phyloP scores from a whole-genome alignment of 2,888 invertebrate species.

The Pachymerium ferrugineum region DNA sequence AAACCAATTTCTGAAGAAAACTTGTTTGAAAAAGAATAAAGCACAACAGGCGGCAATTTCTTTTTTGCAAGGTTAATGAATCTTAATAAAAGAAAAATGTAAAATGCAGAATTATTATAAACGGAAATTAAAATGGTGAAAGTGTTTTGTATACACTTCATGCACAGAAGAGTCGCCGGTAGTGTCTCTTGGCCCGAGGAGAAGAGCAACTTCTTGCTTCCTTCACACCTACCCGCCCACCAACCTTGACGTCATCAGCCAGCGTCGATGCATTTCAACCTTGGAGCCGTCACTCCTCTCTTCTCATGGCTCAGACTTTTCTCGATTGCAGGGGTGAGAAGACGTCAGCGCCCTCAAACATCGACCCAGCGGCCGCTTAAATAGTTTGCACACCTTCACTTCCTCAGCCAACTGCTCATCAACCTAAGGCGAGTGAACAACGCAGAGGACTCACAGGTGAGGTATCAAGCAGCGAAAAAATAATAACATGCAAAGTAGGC shows the following conservation, averaged over 20 bases:
- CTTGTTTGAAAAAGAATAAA: background rate
- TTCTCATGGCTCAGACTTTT: background rate
- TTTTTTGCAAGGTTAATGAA: background rate
- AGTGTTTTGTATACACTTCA: slow-evolving; percentile 1
- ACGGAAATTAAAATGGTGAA: background rate
- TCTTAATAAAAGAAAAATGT: background rate
- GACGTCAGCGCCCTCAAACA: slow-evolving; percentile 12
- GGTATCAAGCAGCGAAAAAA: background rate
- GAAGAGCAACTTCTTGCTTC: slow-evolving; percentile 9
- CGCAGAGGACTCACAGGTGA: background rate
- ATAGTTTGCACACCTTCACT: slow-evolving; percentile 18
- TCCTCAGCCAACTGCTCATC: slow-evolving; percentile 8
- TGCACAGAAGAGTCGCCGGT: background rate
- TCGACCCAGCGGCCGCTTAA: slow-evolving; percentile 1
- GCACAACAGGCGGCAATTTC: background rate
- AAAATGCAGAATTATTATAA: background rate
- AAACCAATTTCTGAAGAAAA: background rate
- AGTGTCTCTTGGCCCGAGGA: slow-evolving; percentile 2
- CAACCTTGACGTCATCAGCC: slow-evolving; percentile 9
- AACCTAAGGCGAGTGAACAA: background rate
- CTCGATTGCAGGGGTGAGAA: background rate
- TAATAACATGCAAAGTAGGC: background rate
- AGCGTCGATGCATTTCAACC: slow-evolving; percentile 13
- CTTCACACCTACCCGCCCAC: slow-evolving; percentile 2
- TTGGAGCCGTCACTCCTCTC: slow-evolving; percentile 7